These are phyloP conservation scores for Andrena marginata DNA, from an alignment of 2,888 invertebrate genomes.

Conservation along the genomic window DNA sequence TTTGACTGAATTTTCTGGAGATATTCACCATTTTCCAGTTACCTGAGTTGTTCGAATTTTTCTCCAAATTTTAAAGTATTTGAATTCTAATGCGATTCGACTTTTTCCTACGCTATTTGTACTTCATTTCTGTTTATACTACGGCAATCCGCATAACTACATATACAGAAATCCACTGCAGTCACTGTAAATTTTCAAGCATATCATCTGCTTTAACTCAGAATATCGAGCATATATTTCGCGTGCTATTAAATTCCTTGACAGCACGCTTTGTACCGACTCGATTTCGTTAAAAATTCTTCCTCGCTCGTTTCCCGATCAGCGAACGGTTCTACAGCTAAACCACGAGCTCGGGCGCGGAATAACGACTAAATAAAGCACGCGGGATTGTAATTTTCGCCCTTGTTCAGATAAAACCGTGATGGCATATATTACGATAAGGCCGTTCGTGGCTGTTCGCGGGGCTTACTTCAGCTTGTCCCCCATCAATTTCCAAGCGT, in stretches of 20 bases:
- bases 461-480: slow-evolving; percentile 29
- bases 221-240: not conserved
- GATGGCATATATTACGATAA: slow-evolving; percentile 71
- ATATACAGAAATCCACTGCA: not conserved
- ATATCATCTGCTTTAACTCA: not conserved
- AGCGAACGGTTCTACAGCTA: not conserved
- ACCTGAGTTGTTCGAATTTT: too few relatives aligned
- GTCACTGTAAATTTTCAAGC: not conserved
- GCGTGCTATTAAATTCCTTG: slow-evolving; percentile 25
- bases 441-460: slow-evolving; percentile 34
- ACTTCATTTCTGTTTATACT: too few relatives aligned
- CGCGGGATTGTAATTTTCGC: slow-evolving; percentile 59
- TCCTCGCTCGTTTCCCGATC: slow-evolving; percentile 27
- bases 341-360: slow-evolving; percentile 43
- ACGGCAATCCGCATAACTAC: too few relatives aligned
- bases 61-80: too few relatives aligned
- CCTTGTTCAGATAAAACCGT: slow-evolving; percentile 64
- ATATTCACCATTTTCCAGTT: too few relatives aligned
- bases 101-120: too few relatives aligned
- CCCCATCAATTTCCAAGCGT: slow-evolving; percentile 55
- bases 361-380: slow-evolving; percentile 67
- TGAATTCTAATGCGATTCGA: too few relatives aligned
- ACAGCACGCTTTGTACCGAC: not conserved
- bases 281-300: slow-evolving; percentile 45
- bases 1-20: too few relatives aligned